Conservation (phyloP, 2,888 invertebrate genomes). For the Melangyna quadrimaculata region DNA sequence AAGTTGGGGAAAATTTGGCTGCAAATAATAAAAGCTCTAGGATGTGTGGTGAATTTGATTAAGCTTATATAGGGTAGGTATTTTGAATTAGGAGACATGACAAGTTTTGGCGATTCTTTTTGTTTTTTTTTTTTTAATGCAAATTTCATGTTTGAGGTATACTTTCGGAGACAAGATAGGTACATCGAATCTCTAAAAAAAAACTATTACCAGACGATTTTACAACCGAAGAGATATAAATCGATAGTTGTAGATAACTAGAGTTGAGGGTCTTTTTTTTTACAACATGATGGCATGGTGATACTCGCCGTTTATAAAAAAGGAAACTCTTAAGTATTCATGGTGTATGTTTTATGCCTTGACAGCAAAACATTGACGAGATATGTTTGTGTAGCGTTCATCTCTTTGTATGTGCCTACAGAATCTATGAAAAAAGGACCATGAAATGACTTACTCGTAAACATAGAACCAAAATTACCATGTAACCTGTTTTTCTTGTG, state of each 20-base stretch:
- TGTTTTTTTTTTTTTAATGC: slow-evolving; percentile 19
- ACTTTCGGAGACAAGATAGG: slow-evolving; percentile 11
- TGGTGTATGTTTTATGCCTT: slow-evolving; percentile 23
- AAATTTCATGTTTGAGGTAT: slow-evolving; percentile 46
- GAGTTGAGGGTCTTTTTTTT: slow-evolving; percentile 17
- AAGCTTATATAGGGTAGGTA: neutral
- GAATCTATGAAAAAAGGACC: slow-evolving; percentile 6
- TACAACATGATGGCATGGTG: neutral
- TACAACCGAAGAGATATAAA: slow-evolving; percentile 22
- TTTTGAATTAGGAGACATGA: neutral
- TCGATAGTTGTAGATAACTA: slow-evolving; percentile 28
- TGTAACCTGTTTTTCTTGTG: neutral
- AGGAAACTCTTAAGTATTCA: neutral
- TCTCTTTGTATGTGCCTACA: neutral
- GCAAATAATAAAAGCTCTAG: slow-evolving; percentile 23
- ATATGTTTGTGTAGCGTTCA: slow-evolving; percentile 1
- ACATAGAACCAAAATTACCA: neutral
- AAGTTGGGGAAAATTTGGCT: slow-evolving; percentile 1
- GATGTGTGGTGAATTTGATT: slow-evolving; percentile 29
- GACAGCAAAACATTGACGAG: slow-evolving; percentile 2
- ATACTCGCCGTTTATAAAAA: neutral
- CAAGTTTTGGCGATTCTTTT: neutral
- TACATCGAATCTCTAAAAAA: neutral
- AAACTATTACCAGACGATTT: slow-evolving; percentile 48
- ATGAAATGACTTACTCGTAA: slow-evolving; percentile 8